Evolutionary conservation across 1,140 invertebrate genomes (phyloP).

Genomic region (Drosophila melanica): DNA sequence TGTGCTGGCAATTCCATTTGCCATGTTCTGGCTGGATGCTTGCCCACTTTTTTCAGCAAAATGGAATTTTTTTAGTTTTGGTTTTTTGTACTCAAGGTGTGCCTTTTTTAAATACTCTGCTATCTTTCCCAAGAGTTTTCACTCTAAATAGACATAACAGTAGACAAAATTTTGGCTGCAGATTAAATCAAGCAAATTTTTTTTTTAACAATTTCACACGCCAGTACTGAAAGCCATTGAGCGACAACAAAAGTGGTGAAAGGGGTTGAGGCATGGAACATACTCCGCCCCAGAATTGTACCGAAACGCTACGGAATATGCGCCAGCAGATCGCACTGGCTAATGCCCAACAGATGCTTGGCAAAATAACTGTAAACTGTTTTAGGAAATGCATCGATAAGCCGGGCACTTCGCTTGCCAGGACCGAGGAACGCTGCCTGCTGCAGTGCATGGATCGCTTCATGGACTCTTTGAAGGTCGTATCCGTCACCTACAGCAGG

Average conservation of each 20-base stretch:
- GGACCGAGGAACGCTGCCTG: conserved; percentile 97
- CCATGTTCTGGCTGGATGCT: background rate
- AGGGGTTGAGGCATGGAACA: conserved; percentile 1
- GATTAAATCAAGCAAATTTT: background rate
- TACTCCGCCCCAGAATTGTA: background rate
- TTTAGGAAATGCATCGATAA: conserved; percentile 96
- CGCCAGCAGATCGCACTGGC: conserved; percentile 97
- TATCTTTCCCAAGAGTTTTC: background rate
- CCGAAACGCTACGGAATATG: conserved; percentile 90
- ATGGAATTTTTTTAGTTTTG: background rate
- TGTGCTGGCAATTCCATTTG: conserved; percentile 5
- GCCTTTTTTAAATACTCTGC: background rate
- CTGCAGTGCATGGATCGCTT: conserved; percentile 98
- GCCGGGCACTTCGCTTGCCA: conserved; percentile 94
- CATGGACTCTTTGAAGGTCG: conserved; percentile 96
- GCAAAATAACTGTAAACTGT: conserved; percentile 98
- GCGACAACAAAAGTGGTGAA: background rate
- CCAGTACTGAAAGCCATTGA: background rate
- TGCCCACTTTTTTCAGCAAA: background rate
- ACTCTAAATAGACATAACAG: conserved; percentile 1
- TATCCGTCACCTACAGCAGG: conserved; percentile 92
- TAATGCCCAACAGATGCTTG: conserved; percentile 95
- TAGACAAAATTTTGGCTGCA: background rate
- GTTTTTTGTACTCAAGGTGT: background rate
- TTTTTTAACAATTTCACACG: background rate